phyloP scores from a whole-genome alignment of 2,888 invertebrate species.

The Sarcophaga caerulescens region DNA sequence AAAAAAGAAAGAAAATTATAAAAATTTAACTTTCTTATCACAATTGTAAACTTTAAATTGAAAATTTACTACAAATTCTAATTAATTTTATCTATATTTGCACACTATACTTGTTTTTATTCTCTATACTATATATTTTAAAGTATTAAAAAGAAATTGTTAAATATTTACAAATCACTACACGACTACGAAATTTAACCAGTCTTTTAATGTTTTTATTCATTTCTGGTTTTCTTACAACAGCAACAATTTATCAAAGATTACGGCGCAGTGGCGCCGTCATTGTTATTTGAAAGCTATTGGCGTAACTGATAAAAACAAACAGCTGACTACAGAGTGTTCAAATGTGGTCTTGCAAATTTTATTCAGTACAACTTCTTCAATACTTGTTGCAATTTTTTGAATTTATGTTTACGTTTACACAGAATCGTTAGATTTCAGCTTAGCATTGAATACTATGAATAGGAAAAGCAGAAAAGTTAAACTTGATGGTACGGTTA shows the following conservation, averaged over 20 bases:
- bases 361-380: too few relatives aligned
- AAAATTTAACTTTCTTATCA: constrained; percentile 74
- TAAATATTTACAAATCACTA: background rate
- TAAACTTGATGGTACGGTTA: too few relatives aligned
- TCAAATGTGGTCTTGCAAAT: too few relatives aligned
- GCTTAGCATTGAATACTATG: too few relatives aligned
- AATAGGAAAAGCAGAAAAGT: too few relatives aligned
- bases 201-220: constrained; percentile 52
- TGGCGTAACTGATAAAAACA: too few relatives aligned
- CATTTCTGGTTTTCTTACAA: constrained; percentile 42
- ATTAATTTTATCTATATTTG: too few relatives aligned
- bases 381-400: too few relatives aligned
- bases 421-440: too few relatives aligned
- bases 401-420: too few relatives aligned
- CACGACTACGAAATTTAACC: background rate
- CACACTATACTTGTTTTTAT: background rate
- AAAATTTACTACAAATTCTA: too few relatives aligned
- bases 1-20: background rate
- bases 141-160: background rate
- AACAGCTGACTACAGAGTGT: too few relatives aligned
- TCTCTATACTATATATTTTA: background rate
- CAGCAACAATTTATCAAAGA: background rate
- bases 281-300: background rate
- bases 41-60: constrained; percentile 67
- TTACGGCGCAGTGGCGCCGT: background rate